Evolutionary conservation across 2,113 vertebrate species (phyloP).

Genomic region (Embiotoca jacksoni): DNA sequence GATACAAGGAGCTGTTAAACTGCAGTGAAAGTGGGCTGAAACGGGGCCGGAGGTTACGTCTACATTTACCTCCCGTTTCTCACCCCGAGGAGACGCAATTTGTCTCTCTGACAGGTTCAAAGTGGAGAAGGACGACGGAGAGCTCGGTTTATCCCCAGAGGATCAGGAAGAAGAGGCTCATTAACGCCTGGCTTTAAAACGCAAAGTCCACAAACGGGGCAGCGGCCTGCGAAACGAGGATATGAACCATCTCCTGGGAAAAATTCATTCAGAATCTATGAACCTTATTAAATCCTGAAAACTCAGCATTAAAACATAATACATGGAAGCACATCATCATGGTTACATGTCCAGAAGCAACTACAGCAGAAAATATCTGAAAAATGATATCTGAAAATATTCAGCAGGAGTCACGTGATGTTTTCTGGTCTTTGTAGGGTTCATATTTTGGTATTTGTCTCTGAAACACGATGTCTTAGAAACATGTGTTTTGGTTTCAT

Average conservation of each 20-base stretch:
- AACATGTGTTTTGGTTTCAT: too few species aligned
- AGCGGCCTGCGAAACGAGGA: background rate
- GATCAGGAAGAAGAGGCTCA: slow-evolving; percentile 30
- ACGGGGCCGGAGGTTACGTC: slow-evolving; percentile 30
- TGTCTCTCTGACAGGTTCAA: slow-evolving; percentile 50
- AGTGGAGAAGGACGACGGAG: slow-evolving; percentile 28
- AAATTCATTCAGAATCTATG: background rate
- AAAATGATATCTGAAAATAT: too few species aligned
- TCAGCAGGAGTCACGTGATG: too few species aligned
- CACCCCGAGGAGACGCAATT: slow-evolving; percentile 34
- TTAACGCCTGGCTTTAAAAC: slow-evolving; percentile 26
- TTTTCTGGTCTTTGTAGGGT: too few species aligned
- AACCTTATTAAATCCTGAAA: too few species aligned
- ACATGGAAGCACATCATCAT: too few species aligned
- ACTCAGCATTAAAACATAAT: too few species aligned
- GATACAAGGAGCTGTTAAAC: slow-evolving; percentile 1
- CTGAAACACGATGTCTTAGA: too few species aligned
- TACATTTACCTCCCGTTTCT: slow-evolving; percentile 52
- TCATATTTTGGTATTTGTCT: too few species aligned
- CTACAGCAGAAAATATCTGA: too few species aligned
- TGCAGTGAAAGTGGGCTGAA: slow-evolving; percentile 42
- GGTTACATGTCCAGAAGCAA: too few species aligned
- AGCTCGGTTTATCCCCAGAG: slow-evolving; percentile 10
- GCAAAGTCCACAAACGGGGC: slow-evolving; percentile 8
- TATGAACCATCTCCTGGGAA: background rate